Base-by-base conservation (phyloP, 2,113 vertebrate genomes). In the Spheniscus mendiculus region DNA sequence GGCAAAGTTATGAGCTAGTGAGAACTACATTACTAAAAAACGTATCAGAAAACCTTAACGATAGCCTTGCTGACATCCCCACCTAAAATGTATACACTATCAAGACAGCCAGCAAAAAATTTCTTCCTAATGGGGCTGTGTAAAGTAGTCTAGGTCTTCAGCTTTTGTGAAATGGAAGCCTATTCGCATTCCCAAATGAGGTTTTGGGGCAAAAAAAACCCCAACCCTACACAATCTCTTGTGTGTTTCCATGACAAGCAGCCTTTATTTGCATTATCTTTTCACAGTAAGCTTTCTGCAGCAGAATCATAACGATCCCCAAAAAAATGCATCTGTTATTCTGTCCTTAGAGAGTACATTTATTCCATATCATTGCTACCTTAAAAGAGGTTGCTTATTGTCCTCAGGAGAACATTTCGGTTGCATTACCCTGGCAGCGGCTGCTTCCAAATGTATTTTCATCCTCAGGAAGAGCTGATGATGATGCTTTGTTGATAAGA, bases 381-480 rank as follows among this genome's bases (percentile, higher is more conserved):
- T 83, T 45, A 13, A 44, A 79, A 22, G 49, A 70, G 25, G 67
- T 38, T 74, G 63, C 55, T 95, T 49, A 63, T 38, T 70, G 83
- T 71, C 81, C 96, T 78, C 94, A 27, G 70, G 91, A 84, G 96
- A 87, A 84, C 69, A 67, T 66, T 84, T 91, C 83, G 36, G 81
- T 71, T 71, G 65, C 87, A 36, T 55, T 67, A 11, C 69, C 56
- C 69, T 52, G 72, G 29, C 83, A 61, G 40, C 0, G 5, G 12
- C 76, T 92, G 69, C 89, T 63, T 84, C 81, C 70, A 79, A 38
- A 65, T 19, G 40, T 10, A 6, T 91, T 85, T 47, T 49, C 73
- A 34, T 83, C 20, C 82, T 65, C 25, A 34, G 69, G 23, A 85
- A 91, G 65, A 69, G 84, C 56, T 85, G 87, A 7, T 91, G 78